Base-by-base conservation (phyloP, 2,113 vertebrate species). In the Nycticebus coucang region DNA sequence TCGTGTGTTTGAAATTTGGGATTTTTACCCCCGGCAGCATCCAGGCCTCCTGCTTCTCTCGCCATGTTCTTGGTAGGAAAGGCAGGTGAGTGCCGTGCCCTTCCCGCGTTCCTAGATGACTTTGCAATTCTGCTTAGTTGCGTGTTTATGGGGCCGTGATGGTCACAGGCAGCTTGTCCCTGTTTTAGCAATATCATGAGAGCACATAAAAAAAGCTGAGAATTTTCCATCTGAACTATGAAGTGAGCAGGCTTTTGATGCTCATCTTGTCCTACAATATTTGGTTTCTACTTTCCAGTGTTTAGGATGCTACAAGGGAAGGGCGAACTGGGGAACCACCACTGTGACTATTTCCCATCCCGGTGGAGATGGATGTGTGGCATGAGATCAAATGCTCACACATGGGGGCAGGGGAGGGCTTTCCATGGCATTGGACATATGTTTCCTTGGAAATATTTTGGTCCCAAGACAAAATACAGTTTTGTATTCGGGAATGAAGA, bases 341-440 rank as follows among this genome's bases (percentile, higher is more conserved):
- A 2, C 22, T 0, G 1, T 10, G 60, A 21, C n/a, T 37, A 0
- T n/a, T 53, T 22, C n/a, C 59, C 37, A 4, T 45, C 55, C 1
- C 12, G 12, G 24, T 1, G 10, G 15, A 74, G 9, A 41, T 13
- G 30, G 30, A 0, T 2, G 11, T 22, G 50, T 35, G 60, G 5
- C 45, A 26, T 8, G 19, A 11, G 12, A 22, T 15, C 50, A 60
- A 4, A 57, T 13, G 22, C 30, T 62, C 22, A 21, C 68, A 30
- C 2, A 6, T 12, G 33, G 13, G 45, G 45, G 45, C 1, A 5
- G 41, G 3, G 15, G 21, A 37, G 30, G 35, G 26, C 24, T 60
- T 89, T 45, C 33, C 7, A 2, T 7, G 14, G 35, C 64, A 13
- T 3, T 0, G 28, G 19, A 2, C 13, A 4, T 22, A 19, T 2